These are phyloP conservation scores for Atta colombica DNA, from an alignment of 1,140 invertebrate genomes.

Conservation along the genomic window DNA sequence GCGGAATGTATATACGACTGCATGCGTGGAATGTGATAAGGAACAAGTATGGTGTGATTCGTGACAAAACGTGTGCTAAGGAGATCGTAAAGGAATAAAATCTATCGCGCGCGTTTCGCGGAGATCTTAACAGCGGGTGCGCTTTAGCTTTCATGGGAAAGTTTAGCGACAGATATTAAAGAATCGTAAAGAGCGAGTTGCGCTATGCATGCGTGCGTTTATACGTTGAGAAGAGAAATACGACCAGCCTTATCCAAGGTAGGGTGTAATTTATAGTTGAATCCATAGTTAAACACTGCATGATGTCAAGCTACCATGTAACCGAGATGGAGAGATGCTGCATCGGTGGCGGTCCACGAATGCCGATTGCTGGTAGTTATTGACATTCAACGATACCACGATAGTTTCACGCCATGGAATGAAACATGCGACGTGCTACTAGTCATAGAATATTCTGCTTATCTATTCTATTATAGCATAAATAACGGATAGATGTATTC, in stretches of 20 bases:
- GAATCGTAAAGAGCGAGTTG: slow-evolving; percentile 38
- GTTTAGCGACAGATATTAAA: slow-evolving; percentile 62
- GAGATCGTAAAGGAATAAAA: slow-evolving; percentile 33
- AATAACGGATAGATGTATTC: not conserved
- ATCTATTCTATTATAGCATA: not conserved
- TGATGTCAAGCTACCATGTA: slow-evolving; percentile 25
- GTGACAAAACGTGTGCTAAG: slow-evolving; percentile 57
- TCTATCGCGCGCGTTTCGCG: slow-evolving; percentile 14
- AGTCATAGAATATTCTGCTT: not conserved
- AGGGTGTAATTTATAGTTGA: slow-evolving; percentile 78
- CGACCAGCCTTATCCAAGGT: slow-evolving; percentile 36
- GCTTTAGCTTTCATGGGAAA: slow-evolving; percentile 60
- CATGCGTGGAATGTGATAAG: slow-evolving; percentile 38
- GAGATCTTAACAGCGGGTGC: slow-evolving; percentile 14
- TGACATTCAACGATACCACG: slow-evolving; percentile 64
- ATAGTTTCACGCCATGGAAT: slow-evolving; percentile 20
- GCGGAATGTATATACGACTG: not conserved
- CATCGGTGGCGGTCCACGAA: slow-evolving; percentile 52
- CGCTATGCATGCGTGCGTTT: not conserved
- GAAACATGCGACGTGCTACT: not conserved
- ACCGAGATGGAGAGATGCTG: slow-evolving; percentile 13
- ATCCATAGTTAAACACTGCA: slow-evolving; percentile 73
- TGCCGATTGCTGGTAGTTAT: slow-evolving; percentile 58
- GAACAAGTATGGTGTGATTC: slow-evolving; percentile 6
- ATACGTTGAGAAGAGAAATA: slow-evolving; percentile 43